Percentiles rank a stretch among this genome's conserved stretches.
These are phyloP conservation scores for Paedocypris sp. DNA, from an alignment of 2,113 vertebrate genomes.

Conservation along the genomic window DNA sequence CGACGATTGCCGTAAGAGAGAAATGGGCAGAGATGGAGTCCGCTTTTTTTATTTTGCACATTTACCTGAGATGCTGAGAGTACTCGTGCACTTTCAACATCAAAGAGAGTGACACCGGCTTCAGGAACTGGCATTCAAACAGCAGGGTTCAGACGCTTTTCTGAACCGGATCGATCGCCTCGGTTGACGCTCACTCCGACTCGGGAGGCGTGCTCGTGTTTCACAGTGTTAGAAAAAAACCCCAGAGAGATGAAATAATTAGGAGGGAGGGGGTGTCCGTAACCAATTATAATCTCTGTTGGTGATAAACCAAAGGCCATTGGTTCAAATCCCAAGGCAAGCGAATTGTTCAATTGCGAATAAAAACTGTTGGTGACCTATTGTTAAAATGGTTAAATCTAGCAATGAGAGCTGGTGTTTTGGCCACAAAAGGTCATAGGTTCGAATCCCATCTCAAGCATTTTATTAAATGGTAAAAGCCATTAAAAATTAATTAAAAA, in stretches of 20 bases:
- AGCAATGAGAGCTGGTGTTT: no score
- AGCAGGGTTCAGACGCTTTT: constrained; percentile 1
- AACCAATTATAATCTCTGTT: no score
- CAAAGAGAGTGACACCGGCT: constrained; percentile 2
- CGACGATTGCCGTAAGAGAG: constrained; percentile 1
- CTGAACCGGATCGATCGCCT: constrained; percentile 1
- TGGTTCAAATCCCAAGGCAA: no score
- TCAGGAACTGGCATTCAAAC: constrained; percentile 4
- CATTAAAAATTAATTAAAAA: no score
- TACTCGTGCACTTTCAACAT: constrained; percentile 10
- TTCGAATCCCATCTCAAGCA: no score
- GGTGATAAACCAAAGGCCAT: no score
- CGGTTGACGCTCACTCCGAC: background rate
- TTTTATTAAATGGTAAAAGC: no score
- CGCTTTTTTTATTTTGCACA: constrained; percentile 15
- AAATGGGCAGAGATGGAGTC: constrained; percentile 3
- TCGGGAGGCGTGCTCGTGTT: background rate
- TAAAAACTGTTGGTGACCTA: no score
- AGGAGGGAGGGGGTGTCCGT: no score
- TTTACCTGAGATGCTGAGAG: background rate
- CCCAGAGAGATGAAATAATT: background rate
- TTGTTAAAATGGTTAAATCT: no score
- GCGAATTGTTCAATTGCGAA: no score
- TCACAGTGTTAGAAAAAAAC: background rate
- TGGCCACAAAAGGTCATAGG: no score